phyloP scores from a whole-genome alignment of 2,113 vertebrate species.

The Hippocampus comes region DNA sequence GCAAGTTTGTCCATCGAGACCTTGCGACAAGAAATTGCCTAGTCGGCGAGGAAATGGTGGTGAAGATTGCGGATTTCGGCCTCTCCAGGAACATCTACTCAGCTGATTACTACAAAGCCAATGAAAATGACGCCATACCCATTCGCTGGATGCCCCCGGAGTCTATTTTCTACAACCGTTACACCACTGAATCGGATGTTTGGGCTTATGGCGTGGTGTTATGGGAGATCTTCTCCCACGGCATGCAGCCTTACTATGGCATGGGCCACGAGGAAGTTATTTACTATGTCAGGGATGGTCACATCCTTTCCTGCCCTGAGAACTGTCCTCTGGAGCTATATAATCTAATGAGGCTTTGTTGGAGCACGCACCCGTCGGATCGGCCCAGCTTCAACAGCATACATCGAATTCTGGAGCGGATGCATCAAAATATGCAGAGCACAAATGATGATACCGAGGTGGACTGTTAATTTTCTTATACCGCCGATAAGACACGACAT shows the following conservation, averaged over 20 bases:
- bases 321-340: conserved; percentile 92
- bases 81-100: conserved; percentile 97
- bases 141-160: conserved; percentile 99
- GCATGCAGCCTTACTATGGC: conserved; percentile 96
- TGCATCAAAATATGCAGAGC: conserved; percentile 77
- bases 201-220: conserved; percentile 96
- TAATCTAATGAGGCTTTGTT: conserved; percentile 95
- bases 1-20: conserved; percentile 96
- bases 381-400: conserved; percentile 89
- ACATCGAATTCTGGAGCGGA: conserved; percentile 90
- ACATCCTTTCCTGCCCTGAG: conserved; percentile 88
- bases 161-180: conserved; percentile 98
- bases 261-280: conserved; percentile 99
- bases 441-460: conserved; percentile 33
- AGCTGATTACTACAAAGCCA: conserved; percentile 96
- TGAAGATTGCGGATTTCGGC: conserved; percentile 97
- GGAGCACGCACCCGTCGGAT: conserved; percentile 86
- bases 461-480: conserved; percentile 30
- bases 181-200: conserved; percentile 93
- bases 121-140: conserved; percentile 94
- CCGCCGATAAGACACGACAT: not conserved
- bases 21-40: conserved; percentile 95
- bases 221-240: conserved; percentile 97
- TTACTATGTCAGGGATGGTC: conserved; percentile 92
- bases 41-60: conserved; percentile 89